Percentiles rank a stretch among this genome's conserved stretches.
These are phyloP conservation scores for Pimephales promelas DNA, from an alignment of 2,113 vertebrate species.

Conservation along the genomic window DNA sequence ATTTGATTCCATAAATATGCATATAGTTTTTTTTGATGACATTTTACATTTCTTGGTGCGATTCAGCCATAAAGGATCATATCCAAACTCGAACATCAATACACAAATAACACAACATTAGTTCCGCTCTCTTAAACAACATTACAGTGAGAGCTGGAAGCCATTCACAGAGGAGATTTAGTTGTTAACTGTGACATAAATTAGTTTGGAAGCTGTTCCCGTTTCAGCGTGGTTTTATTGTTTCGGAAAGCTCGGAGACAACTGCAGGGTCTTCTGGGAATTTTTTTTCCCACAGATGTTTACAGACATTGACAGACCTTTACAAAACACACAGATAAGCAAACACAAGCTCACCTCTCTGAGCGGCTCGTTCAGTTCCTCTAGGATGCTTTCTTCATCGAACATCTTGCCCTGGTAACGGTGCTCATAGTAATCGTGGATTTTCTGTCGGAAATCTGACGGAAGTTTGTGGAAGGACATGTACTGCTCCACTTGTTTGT, in stretches of 20 bases:
- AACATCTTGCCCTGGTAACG: slow-evolving; percentile 99
- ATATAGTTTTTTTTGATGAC: neutral
- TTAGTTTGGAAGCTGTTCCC: neutral
- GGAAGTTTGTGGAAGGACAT: slow-evolving; percentile 99
- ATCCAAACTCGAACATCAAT: neutral
- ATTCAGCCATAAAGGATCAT: neutral
- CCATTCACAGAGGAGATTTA: neutral
- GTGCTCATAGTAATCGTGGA: slow-evolving; percentile 97
- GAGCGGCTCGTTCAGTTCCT: slow-evolving; percentile 91
- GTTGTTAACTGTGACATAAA: slow-evolving; percentile 15
- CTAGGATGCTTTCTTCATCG: slow-evolving; percentile 96
- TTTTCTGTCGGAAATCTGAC: slow-evolving; percentile 93
- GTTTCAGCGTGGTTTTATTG: slow-evolving; percentile 9
- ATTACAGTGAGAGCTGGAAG: slow-evolving; percentile 1
- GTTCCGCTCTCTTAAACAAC: neutral
- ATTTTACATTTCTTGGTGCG: neutral
- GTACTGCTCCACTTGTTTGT: slow-evolving; percentile 99
- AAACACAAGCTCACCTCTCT: slow-evolving; percentile 80
- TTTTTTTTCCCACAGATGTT: slow-evolving; percentile 43
- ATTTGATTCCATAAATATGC: too few species aligned
- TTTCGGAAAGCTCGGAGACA: slow-evolving; percentile 46
- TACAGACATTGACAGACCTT: slow-evolving; percentile 28
- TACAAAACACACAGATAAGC: neutral
- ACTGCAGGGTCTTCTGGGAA: slow-evolving; percentile 37
- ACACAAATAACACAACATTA: neutral